Evolutionary conservation across 2,113 vertebrate species (phyloP), one percentile per base, ranked within the genome.

Genomic region (Sturnus vulgaris): DNA sequence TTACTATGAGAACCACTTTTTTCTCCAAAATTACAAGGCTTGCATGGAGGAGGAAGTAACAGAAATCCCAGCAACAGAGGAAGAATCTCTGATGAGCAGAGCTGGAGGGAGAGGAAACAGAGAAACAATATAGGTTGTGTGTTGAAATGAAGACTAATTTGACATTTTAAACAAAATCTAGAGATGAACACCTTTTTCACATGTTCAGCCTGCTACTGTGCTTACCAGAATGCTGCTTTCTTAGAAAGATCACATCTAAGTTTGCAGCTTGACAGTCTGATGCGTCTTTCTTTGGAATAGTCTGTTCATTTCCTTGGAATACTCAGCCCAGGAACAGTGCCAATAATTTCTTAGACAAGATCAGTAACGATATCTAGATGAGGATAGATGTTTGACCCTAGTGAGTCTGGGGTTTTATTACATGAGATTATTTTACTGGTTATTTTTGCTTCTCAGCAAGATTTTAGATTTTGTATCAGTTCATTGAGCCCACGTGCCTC

Each of bases 1-100:
- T 50, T 57, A 61, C 10, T 33, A 5, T 11, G 3, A 42, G 15
- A 23, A 70, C 16, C 8, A 19, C 31, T 57, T 61, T 6, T 8
- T 46, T 9, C 33, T 84, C 39, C 19, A 81, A n/a, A 47, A 81
- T 39, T 7, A 15, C 8, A 50, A 69, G 24, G 15, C 2, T 72
- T 5, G 0, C 20, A 30, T 31, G 64, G 72, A 90, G 40, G 4
- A 76, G 10, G 22, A 52, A 1, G 0, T 2, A 40, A n/a, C 20
- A 72, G 28, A 47, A 76, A 90, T 66, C 8, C 64, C 52, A 63
- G 30, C 7, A 52, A 66, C 78, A 71, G 35, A 31, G 15, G 17
- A 59, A 55, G 20, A 50, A 16, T 33, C 30, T 55, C 5, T 66
- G 30, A 79, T 52, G 15, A 75, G 6, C 7, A 82, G 44, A 87